Evolutionary conservation across 1,140 invertebrate species (phyloP).

Genomic region (Adoxophyes honmai): DNA sequence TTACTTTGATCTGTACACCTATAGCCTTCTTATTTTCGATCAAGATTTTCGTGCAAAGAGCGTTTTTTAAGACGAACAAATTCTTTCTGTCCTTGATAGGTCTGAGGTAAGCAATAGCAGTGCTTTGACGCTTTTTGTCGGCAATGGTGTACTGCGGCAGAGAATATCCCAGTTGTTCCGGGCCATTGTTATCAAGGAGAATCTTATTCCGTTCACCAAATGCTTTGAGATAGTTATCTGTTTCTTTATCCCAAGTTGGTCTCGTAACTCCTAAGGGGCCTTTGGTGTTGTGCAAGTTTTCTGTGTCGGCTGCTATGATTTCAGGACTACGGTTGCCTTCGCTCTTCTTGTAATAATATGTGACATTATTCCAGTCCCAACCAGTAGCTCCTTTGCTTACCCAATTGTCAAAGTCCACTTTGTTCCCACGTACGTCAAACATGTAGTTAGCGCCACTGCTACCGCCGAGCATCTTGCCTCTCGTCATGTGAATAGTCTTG

Average conservation of each 20-base stretch:
- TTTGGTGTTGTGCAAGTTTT: slow-evolving; percentile 80
- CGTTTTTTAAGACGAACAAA: slow-evolving; percentile 85
- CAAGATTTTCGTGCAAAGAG: slow-evolving; percentile 83
- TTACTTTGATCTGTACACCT: slow-evolving; percentile 59
- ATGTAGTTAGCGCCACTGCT: slow-evolving; percentile 94
- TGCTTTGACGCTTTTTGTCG: slow-evolving; percentile 87
- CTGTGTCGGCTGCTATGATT: slow-evolving; percentile 73
- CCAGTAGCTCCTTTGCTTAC: slow-evolving; percentile 86
- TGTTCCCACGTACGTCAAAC: slow-evolving; percentile 91
- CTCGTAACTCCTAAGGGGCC: slow-evolving; percentile 86
- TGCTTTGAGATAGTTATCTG: slow-evolving; percentile 77
- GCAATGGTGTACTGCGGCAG: slow-evolving; percentile 90
- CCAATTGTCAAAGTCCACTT: slow-evolving; percentile 92
- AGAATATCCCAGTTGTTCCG: slow-evolving; percentile 87
- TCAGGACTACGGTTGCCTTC: slow-evolving; percentile 89
- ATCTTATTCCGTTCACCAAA: slow-evolving; percentile 90
- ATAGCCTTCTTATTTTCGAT: slow-evolving; percentile 80
- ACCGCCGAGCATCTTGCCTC: slow-evolving; percentile 90
- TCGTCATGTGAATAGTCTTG: slow-evolving; percentile 73
- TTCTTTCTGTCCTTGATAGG: slow-evolving; percentile 86
- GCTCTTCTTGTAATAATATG: slow-evolving; percentile 91
- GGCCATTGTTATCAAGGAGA: slow-evolving; percentile 88
- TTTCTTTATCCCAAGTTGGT: slow-evolving; percentile 85
- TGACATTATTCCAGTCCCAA: slow-evolving; percentile 90
- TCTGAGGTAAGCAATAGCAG: slow-evolving; percentile 88